Conservation (phyloP, 2,113 vertebrate genomes). For the Pogona vitticeps region DNA sequence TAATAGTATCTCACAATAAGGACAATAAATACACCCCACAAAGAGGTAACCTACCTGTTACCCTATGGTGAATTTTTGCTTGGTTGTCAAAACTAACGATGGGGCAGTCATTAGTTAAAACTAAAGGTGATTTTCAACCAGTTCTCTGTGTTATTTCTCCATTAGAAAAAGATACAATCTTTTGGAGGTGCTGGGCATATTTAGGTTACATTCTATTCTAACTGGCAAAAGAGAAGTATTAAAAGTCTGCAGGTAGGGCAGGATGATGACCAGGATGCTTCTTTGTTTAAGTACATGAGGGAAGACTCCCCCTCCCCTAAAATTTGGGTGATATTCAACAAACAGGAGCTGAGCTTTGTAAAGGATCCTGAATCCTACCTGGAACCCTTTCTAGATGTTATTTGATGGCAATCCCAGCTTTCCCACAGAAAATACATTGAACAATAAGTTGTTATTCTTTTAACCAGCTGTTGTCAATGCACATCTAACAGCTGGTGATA, state of each 20-base stretch:
- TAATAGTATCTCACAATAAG: not conserved
- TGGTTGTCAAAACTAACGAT: not conserved
- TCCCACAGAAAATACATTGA: not conserved
- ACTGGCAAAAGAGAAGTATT: not conserved
- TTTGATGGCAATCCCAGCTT: not conserved
- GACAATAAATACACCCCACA: not conserved
- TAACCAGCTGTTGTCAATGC: no score
- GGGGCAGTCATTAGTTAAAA: no score
- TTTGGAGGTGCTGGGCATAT: not conserved
- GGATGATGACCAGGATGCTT: fast-evolving
- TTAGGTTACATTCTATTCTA: no score
- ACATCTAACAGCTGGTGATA: no score
- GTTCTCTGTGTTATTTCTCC: not conserved
- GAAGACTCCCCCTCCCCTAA: no score
- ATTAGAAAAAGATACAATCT: not conserved
- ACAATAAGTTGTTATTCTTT: no score
- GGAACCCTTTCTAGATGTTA: not conserved
- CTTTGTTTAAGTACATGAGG: not conserved
- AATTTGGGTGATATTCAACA: no score
- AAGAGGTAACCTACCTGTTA: not conserved
- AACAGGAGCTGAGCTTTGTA: no score
- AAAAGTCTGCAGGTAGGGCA: not conserved
- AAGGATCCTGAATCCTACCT: not conserved
- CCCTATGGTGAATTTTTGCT: not conserved
- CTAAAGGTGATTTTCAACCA: not conserved